Evolutionary conservation across 1,140 invertebrate genomes (phyloP).

Genomic region (Rhizoglyphus robini): DNA sequence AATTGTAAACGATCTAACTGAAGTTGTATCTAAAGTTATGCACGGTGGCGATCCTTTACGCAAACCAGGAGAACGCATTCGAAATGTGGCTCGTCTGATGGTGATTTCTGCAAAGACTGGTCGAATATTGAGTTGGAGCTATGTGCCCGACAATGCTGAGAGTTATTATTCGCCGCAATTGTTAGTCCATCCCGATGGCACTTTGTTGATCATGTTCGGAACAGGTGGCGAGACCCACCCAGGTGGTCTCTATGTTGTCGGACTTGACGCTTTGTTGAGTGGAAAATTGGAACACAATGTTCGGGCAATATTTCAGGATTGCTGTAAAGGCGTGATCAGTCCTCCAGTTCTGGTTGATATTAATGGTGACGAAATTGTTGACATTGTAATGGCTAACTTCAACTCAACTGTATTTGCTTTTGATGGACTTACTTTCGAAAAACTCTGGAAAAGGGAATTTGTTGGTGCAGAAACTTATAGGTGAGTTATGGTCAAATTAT

Average conservation of each 20-base stretch:
- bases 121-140: slow-evolving; percentile 44
- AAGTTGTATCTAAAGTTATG: slow-evolving; percentile 34
- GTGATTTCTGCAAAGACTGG: slow-evolving; percentile 29
- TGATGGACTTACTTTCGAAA: slow-evolving; percentile 48
- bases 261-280: slow-evolving; percentile 42
- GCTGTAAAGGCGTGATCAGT: slow-evolving; percentile 35
- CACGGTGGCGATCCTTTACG: slow-evolving; percentile 46
- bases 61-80: slow-evolving; percentile 32
- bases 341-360: slow-evolving; percentile 59
- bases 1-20: neutral
- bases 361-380: slow-evolving; percentile 53
- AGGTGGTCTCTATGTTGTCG: slow-evolving; percentile 51
- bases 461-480: slow-evolving; percentile 43
- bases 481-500: slow-evolving; percentile 28
- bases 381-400: slow-evolving; percentile 56
- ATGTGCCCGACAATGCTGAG: slow-evolving; percentile 51
- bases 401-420: slow-evolving; percentile 58
- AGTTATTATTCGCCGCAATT: slow-evolving; percentile 56
- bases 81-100: slow-evolving; percentile 15
- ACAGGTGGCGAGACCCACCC: slow-evolving; percentile 57
- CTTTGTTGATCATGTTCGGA: slow-evolving; percentile 48
- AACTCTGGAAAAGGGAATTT: slow-evolving; percentile 57
- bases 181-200: slow-evolving; percentile 42
- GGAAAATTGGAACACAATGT: slow-evolving; percentile 35
- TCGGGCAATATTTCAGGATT: slow-evolving; percentile 15